Evolutionary conservation across 2,888 invertebrate genomes (phyloP), one percentile per base, ranked within the genome.

Genomic region (Podabrus alpinus): DNA sequence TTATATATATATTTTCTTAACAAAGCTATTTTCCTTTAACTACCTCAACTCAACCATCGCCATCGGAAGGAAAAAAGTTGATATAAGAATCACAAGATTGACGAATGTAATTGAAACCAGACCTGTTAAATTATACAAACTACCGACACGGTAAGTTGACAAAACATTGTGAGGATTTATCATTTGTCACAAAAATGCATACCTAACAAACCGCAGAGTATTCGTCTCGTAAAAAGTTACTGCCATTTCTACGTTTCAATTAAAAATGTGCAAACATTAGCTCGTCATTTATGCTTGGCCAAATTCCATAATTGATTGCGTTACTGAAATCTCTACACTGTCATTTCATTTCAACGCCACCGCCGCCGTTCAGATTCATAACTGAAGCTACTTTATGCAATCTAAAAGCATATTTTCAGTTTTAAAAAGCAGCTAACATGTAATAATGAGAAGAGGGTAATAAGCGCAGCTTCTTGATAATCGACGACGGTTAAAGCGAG

Each of bases 101-200:
- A 59, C 77, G 77, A 81, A 82, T 80, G 79, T 80, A 81, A 81
- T 81, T 81, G 80, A 83, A 83, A 79, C 82, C 82, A 80, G 83
- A 78, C 82, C 83, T 82, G 84, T 79, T 81, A 84, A 84, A 83
- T 84, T 84, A 85, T 83, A 82, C 84, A 82, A 82, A 79, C 81
- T 77, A 80, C 74, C 79, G 80, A 78, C 78, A 82, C 79, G 81
- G 81, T 82, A 83, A 82, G 83, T 83, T 84, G 84, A 84, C 85
- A 84, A 85, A 85, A 85, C 84, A 82, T 79, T 78, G 82, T 78
- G 81, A 80, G 83, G 81, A 84, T 83, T 84, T 81, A 84, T 85
- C 84, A 84, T 85, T 85, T 83, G 83, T 84, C 81, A 83, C 82
- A 85, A 86, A 86, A 86, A 86, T 85, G 85, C 85, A 86, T 85